A percentile compares a stretch with the other conserved stretches of the same genome.
Conservation (phyloP, 2,888 invertebrate species). For the Crioceris asparagi region DNA sequence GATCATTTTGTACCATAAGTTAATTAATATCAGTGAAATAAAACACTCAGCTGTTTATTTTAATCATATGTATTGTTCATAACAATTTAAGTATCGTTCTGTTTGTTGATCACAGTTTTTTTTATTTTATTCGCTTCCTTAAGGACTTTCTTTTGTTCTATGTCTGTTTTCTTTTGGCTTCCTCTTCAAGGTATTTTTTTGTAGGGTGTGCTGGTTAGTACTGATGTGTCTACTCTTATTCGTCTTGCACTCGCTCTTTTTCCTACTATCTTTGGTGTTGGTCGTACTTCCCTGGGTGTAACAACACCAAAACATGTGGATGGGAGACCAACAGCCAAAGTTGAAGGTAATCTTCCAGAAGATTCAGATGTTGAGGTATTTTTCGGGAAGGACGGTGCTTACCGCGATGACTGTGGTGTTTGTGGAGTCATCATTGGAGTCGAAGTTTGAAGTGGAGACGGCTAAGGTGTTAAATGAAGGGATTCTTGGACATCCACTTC, state of each 20-base stretch:
- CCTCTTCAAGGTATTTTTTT: neutral
- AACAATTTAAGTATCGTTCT: constrained; percentile 3
- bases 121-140: neutral
- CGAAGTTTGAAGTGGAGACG: constrained; percentile 1
- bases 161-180: constrained; percentile 3
- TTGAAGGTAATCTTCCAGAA: neutral
- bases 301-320: neutral
- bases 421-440: neutral
- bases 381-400: neutral
- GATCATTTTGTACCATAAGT: constrained; percentile 1
- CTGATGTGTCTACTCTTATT: constrained; percentile 2
- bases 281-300: neutral
- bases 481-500: constrained; percentile 1
- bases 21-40: constrained; percentile 1
- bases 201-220: constrained; percentile 5
- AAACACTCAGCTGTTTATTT: constrained; percentile 4
- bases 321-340: neutral
- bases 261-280: neutral
- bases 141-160: neutral
- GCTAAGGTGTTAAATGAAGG: constrained; percentile 1
- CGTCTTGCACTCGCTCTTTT: constrained; percentile 1
- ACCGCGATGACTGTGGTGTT: neutral
- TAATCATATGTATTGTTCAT: constrained; percentile 3
- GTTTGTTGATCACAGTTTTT: neutral
- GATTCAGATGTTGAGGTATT: neutral